Conservation (phyloP, 2,888 invertebrate genomes). For the Agapostemon virescens region DNA sequence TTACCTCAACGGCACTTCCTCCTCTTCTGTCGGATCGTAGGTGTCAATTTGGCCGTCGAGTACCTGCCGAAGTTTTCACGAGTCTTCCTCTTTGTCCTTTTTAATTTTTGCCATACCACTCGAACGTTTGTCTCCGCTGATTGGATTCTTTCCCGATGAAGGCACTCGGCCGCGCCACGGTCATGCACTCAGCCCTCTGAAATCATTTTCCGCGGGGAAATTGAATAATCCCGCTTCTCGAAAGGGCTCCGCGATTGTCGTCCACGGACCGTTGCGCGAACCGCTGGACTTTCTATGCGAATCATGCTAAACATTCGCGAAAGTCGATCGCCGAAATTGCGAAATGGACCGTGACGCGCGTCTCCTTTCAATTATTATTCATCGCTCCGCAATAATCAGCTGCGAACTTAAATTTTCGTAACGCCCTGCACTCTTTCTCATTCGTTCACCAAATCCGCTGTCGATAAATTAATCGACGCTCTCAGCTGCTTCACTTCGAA, state of each 20-base stretch:
- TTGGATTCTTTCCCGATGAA: conserved; percentile 54
- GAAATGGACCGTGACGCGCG: no score
- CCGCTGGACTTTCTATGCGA: no score
- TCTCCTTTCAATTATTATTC: no score
- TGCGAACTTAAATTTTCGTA: no score
- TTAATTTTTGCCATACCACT: conserved; percentile 57
- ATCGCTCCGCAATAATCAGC: no score
- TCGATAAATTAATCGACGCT: no score
- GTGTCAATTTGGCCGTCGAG: conserved; percentile 72
- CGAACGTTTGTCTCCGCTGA: conserved; percentile 54
- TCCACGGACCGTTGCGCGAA: background rate
- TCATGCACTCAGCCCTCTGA: conserved; percentile 1
- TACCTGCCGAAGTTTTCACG: conserved; percentile 60
- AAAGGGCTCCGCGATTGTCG: background rate
- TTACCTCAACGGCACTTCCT: conserved; percentile 67
- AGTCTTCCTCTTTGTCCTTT: conserved; percentile 55
- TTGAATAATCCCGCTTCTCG: background rate
- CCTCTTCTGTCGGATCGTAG: conserved; percentile 67
- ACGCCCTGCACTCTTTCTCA: no score
- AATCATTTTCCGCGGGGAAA: conserved; percentile 30
- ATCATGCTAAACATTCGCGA: no score
- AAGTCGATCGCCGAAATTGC: no score
- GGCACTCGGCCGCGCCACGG: background rate
- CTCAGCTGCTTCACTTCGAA: no score
- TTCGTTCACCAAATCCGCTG: no score